A percentile compares a stretch with the other conserved stretches of the same genome.
These are phyloP conservation scores for Polydrusus pterygomalis DNA, from an alignment of 2,888 invertebrate species.

Conservation along the genomic window DNA sequence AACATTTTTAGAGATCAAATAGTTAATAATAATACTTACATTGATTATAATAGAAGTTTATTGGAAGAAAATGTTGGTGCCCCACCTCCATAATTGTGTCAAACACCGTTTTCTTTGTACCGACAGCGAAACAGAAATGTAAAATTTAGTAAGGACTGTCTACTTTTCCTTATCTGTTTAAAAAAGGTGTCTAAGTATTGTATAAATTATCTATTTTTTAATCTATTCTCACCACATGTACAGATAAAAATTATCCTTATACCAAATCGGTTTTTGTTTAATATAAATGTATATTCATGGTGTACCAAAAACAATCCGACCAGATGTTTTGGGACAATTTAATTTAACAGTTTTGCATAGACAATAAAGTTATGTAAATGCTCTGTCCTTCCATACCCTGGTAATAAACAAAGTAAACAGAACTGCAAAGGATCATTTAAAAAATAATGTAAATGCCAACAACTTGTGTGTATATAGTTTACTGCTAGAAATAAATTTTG, in stretches of 20 bases:
- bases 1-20: neutral
- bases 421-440: no score
- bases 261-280: neutral
- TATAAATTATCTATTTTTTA: neutral
- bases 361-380: no score
- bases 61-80: neutral
- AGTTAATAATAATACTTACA: slow-evolving; percentile 8
- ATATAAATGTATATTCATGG: neutral
- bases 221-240: neutral
- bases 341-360: no score
- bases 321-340: no score
- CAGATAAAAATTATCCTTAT: neutral
- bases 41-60: neutral
- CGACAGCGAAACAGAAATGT: neutral
- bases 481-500: no score
- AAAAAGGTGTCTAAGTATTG: neutral
- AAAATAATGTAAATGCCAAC: no score
- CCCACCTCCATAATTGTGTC: neutral
- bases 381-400: no score
- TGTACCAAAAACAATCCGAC: neutral
- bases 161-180: neutral
- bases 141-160: neutral
- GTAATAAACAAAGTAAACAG: no score
- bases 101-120: neutral
- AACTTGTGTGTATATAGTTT: no score